Evolutionary conservation across 2,888 invertebrate genomes (phyloP), one percentile per base, ranked within the genome.

Genomic region (Amblyjoppa proteus): DNA sequence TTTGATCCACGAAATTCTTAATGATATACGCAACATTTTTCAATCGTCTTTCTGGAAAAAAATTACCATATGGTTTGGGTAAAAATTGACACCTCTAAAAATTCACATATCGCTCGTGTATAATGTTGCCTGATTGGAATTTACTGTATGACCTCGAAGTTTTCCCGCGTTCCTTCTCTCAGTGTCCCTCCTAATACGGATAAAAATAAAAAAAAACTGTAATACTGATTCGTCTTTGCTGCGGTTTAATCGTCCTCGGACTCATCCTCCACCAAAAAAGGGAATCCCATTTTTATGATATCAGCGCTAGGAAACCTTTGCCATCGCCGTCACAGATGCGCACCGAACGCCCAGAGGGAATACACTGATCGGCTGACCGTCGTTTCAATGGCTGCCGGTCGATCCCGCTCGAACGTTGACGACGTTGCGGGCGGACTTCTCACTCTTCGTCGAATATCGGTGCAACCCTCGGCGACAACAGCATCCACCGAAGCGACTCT

Each of bases 371-470:
- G 34, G 45, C 34, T 66, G 83, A 86, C 70, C 73, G 82, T 45
- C 51, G 77, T 83, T 88, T 82, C 79, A 75, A 81, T 75, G 84
- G 85, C 74, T 77, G 64, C 56, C 31, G 75, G 25, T 64, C 64
- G 76, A 74, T 77, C 28, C 58, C 34, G 45, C 28, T 70, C 49
- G 77, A 83, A 74, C 56, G 71, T 71, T 16, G 83, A 68, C 85
- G 73, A 83, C 80, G 77, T 78, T 74, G 58, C 77, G 68, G 78
- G 74, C 61, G 76, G 80, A 83, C 83, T 84, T 66, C 70, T 45
- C 34, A 64, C 77, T 86, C 75, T 74, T 45, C 83, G 85, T 71
- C 66, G 77, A 71, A 87, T 84, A 83, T 88, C 85, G 85, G 83
- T 78, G 69, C 85, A 85, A 84, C 86, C 87, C 80, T 84, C 79